These are phyloP conservation scores for Isichthys henryi DNA, from an alignment of 2,113 vertebrate genomes.

Conservation along the genomic window DNA sequence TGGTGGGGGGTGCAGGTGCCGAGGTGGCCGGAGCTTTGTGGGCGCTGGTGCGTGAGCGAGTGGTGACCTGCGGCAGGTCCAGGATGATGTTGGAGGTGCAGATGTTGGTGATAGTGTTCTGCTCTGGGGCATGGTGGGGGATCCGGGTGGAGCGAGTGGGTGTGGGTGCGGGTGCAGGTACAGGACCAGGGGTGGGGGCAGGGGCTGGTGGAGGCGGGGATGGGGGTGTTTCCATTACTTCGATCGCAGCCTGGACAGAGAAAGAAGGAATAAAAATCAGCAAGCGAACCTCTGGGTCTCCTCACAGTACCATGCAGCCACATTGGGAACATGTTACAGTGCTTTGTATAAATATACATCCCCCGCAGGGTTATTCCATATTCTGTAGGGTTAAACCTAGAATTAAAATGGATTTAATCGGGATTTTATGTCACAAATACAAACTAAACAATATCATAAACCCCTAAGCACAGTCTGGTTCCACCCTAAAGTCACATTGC, in stretches of 20 bases:
- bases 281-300: background rate
- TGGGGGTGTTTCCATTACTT: conserved; percentile 54
- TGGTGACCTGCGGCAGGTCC: conserved; percentile 63
- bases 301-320: background rate
- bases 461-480: background rate
- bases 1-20: conserved; percentile 37
- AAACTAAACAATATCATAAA: background rate
- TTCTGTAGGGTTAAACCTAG: background rate
- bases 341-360: background rate
- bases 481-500: background rate
- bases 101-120: conserved; percentile 72
- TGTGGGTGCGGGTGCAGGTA: background rate
- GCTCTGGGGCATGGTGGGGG: conserved; percentile 55
- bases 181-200: background rate
- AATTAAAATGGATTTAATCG: background rate
- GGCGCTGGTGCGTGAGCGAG: conserved; percentile 58
- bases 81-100: conserved; percentile 70
- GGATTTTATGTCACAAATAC: background rate
- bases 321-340: background rate
- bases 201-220: conserved; percentile 44
- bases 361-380: background rate
- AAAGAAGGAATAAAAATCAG: background rate
- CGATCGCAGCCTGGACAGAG: conserved; percentile 45
- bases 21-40: conserved; percentile 48
- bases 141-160: conserved; percentile 38